phyloP scores from a whole-genome alignment of 2,888 invertebrate species.

The Lasioglossum pauxillum region DNA sequence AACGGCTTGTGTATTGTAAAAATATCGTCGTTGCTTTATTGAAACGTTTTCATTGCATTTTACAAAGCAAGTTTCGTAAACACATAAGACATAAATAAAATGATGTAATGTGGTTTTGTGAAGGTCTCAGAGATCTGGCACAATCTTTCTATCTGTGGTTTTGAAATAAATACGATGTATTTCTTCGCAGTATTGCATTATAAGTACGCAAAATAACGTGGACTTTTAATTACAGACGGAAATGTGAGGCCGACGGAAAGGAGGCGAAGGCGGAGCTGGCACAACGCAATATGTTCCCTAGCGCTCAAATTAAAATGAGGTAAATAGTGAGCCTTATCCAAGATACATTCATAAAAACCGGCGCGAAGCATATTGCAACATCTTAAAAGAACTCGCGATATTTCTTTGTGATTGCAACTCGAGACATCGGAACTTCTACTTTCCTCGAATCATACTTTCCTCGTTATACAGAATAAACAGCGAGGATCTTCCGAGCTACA shows the following conservation, averaged over 20 bases:
- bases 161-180: slow-evolving; percentile 5
- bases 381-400: not conserved
- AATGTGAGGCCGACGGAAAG: slow-evolving; percentile 84
- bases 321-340: slow-evolving; percentile 64
- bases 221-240: slow-evolving; percentile 81
- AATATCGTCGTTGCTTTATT: not conserved
- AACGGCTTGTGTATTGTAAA: not conserved
- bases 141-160: not conserved
- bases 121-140: not conserved
- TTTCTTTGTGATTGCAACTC: not conserved
- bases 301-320: slow-evolving; percentile 85
- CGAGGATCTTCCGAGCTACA: not conserved
- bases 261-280: slow-evolving; percentile 83
- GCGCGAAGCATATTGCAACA: not conserved
- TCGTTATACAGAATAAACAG: not conserved
- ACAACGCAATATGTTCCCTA: slow-evolving; percentile 84
- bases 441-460: not conserved
- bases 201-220: slow-evolving; percentile 5
- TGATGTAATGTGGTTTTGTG: not conserved
- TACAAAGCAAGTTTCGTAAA: not conserved
- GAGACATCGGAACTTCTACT: not conserved
- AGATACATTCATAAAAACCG: slow-evolving; percentile 20
- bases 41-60: not conserved
- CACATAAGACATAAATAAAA: not conserved
- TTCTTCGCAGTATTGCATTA: slow-evolving; percentile 16